Conservation (phyloP, 2,113 vertebrate genomes). For the Crotophaga sulcirostris region DNA sequence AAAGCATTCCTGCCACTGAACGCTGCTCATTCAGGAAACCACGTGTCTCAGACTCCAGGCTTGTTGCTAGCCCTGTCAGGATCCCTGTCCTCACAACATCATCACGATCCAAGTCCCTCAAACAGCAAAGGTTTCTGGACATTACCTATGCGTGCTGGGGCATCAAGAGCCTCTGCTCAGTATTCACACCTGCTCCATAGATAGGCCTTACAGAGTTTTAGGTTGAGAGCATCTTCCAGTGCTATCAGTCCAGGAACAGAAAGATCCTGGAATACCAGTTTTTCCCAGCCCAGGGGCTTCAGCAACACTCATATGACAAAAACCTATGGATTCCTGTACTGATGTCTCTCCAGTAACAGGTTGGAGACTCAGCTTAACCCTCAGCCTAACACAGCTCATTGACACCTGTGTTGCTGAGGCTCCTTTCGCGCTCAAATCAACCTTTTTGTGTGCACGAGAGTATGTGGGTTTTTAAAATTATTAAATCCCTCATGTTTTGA, state of each 20-base stretch:
- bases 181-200: background rate
- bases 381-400: background rate
- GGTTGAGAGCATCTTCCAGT: background rate
- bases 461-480: background rate
- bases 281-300: background rate
- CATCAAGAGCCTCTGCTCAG: background rate
- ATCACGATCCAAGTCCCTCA: accelerated
- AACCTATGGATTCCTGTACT: background rate
- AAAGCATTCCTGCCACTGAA: background rate
- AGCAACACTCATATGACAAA: background rate
- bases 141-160: background rate
- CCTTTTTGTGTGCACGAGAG: accelerated
- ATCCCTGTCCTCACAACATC: background rate
- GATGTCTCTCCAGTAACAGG: background rate
- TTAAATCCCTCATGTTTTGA: background rate
- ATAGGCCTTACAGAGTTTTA: background rate
- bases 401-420: background rate
- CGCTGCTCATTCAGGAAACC: background rate
- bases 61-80: background rate
- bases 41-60: accelerated
- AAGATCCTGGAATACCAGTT: background rate
- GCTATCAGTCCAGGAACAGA: background rate
- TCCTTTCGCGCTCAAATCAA: background rate
- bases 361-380: background rate
- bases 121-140: background rate